Evolutionary conservation across 2,113 vertebrate species (phyloP), one percentile per base, ranked within the genome.

Genomic region (Mesoclemmys tuberculata): DNA sequence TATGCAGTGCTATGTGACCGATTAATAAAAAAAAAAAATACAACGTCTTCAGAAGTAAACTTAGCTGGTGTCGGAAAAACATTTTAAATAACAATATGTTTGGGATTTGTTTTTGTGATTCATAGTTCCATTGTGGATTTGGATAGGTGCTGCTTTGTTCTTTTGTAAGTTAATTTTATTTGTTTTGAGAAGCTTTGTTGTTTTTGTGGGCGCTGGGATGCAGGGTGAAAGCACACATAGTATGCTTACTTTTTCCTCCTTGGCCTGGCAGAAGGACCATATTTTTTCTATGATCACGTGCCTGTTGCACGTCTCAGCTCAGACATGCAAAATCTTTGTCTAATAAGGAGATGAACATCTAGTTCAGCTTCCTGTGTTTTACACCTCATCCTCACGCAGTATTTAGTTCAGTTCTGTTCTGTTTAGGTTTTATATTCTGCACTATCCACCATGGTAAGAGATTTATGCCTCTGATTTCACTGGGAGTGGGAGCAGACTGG

Each of bases 61-160:
- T 8, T 95, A 91, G 90, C 95, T 90, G 87, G 84, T 89, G 94
- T 95, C 35, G 85, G 51, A 96, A 87, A 14, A 89, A 91, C 12
- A 49, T 44, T 95, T 94, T 58, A 95, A 91, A 96, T 88, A 88
- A 93, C 81, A 88, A 93, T 21, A 11, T 78, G 87, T 61, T 64
- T 89, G 61, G 51, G 14, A 11, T 48, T 51, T 48, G n/a, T 92
- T 87, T 85, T 93, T 26, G 46, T 92, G 49, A 41, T 88, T 94
- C 85, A 54, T 84, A 89, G 79, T 46, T 93, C 21, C 46, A 71
- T 68, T 89, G 29, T 80, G 24, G 79, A 9, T 35, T 80, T 13
- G 71, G 38, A 95, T 26, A 90, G 38, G 27, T 19, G 77, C 77
- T 79, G 16, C 77, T 79, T 79, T 31, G 24, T 79, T 29, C 77